Evolutionary conservation across 2,113 vertebrate species (phyloP).

Genomic region (Mus spicilegus): DNA sequence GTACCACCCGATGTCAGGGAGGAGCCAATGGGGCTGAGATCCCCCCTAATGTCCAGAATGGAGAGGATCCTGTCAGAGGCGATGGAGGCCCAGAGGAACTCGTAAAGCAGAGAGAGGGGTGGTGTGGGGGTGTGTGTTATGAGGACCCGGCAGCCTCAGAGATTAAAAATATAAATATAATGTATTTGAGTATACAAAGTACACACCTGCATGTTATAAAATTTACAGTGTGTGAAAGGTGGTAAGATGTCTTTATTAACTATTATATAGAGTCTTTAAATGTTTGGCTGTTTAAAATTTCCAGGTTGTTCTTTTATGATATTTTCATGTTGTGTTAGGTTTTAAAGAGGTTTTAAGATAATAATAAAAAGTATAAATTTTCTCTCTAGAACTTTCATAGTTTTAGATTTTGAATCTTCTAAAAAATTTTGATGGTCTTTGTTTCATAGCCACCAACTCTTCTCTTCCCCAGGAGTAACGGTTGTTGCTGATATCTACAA

Average conservation of each 20-base stretch:
- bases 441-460: not conserved
- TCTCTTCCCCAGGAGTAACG: not conserved
- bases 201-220: not conserved
- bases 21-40: not conserved
- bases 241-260: not conserved
- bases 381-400: constrained; percentile 22
- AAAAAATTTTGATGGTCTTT: not conserved
- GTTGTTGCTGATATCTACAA: not conserved
- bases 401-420: constrained; percentile 22
- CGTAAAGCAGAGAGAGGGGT: not conserved
- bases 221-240: not conserved
- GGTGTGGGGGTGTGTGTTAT: not conserved
- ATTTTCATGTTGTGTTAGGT: not conserved
- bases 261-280: not conserved
- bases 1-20: not conserved
- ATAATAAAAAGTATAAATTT: constrained; percentile 3
- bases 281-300: constrained; percentile 23
- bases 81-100: not conserved
- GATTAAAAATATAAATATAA: not conserved
- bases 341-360: constrained; percentile 8
- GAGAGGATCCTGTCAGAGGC: not conserved
- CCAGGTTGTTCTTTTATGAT: constrained; percentile 2
- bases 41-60: not conserved
- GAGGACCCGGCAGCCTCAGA: not conserved
- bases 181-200: not conserved